A percentile compares a stretch with the other conserved stretches of the same genome.
These are phyloP conservation scores for Drosophila leonis DNA, from an alignment of 2,888 invertebrate species.

Conservation along the genomic window DNA sequence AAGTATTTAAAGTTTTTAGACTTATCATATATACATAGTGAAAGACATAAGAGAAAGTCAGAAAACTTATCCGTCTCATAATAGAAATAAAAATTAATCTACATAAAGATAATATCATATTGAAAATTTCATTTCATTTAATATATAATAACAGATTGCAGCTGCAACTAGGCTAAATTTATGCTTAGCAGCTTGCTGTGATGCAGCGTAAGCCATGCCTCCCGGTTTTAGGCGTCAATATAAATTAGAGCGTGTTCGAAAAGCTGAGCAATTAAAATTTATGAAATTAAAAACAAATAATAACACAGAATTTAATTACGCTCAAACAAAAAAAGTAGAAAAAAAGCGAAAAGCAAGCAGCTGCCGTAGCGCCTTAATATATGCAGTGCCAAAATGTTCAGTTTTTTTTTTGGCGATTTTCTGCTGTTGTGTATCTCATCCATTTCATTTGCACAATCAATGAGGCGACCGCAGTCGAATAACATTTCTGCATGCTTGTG, in stretches of 20 bases:
- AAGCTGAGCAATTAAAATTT: constrained; percentile 57
- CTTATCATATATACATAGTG: not conserved
- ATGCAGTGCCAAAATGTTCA: constrained; percentile 19
- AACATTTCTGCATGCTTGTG: constrained; percentile 38
- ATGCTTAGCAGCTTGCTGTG: not conserved
- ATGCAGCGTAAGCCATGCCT: constrained; percentile 2
- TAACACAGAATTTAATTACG: constrained; percentile 57
- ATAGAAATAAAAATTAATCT: not conserved
- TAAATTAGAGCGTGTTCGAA: constrained; percentile 14
- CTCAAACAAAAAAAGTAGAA: constrained; percentile 11
- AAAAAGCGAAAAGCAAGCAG: not conserved
- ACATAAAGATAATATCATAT: not conserved
- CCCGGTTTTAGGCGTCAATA: not conserved
- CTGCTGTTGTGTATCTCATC: constrained; percentile 11
- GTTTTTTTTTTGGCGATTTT: constrained; percentile 15
- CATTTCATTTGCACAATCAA: constrained; percentile 66
- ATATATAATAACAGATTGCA: not conserved
- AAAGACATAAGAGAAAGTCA: not conserved
- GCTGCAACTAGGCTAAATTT: not conserved
- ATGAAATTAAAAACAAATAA: constrained; percentile 73
- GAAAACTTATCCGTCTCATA: too few species aligned
- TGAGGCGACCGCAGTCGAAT: constrained; percentile 58
- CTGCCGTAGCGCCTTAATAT: constrained; percentile 14
- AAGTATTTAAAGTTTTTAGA: not conserved
- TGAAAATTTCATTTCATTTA: not conserved